Evolutionary conservation across 2,113 vertebrate species (phyloP), one percentile per base, ranked within the genome.

Genomic region (Xerus inauris): DNA sequence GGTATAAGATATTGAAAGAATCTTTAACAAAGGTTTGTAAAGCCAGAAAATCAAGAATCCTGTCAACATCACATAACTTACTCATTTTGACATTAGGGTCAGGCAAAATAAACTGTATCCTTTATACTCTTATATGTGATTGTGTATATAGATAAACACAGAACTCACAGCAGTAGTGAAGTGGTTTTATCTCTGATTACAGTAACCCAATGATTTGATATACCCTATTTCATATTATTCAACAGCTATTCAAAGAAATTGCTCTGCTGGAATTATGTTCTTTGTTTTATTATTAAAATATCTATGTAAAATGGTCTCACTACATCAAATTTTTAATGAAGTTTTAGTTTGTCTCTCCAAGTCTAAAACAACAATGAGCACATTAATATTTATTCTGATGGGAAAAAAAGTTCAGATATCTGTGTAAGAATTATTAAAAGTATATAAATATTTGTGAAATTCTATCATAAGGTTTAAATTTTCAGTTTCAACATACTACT

Each of bases 51-150:
- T 57, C 59, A 83, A 20, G 17, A 94, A 82, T 72, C 13, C 19
- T 90, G 24, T 82, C 47, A 91, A n/a, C 32, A 94, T 82, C 67
- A 86, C 7, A 80, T n/a, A 90, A 92, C 42, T 89, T 75, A 92
- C 35, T 96, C 76, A 94, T 72, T 67, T 93, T 45, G 6, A 80
- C 0, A 62, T 67, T 38, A 94, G 24, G 45, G 1, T 79, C 80
- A 89, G 30, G 79, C 22, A 96, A 91, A 95, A 92, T 94, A 95
- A 96, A 89, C 16, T 88, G 47, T 12, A 92, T 69, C 67, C 11
- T 87, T 93, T 91, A 82, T 40, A 94, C 35, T 94, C 54, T 24
- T 93, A 59, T 54, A 69, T 32, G 35, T 51, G 42, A 28, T 35
- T 95, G 8, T 28, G 45, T 80, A 71, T 85, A 51, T 88, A 95